Percentiles rank a stretch among this genome's conserved stretches.
Evolutionary conservation across 1,140 invertebrate genomes (phyloP).

Genomic region (Drosophila rhopaloa): DNA sequence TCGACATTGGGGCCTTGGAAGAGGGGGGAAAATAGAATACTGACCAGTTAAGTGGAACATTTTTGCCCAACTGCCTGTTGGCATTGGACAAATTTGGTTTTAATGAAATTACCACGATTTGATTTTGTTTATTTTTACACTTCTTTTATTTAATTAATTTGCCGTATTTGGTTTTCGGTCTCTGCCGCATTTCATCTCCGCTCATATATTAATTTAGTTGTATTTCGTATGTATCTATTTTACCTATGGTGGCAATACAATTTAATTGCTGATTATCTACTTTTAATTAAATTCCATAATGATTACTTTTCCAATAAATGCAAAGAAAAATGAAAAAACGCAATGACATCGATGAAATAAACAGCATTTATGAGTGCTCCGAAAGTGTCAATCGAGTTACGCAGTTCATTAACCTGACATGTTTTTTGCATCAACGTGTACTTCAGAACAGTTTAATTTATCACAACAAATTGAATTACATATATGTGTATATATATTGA

Average conservation of each 20-base stretch:
- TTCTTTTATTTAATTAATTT: slow-evolving; percentile 74
- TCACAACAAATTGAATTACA: slow-evolving; percentile 72
- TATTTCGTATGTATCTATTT: slow-evolving; percentile 47
- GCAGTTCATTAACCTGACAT: slow-evolving; percentile 28
- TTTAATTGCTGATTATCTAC: slow-evolving; percentile 76
- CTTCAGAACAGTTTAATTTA: slow-evolving; percentile 65
- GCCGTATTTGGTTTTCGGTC: slow-evolving; percentile 55
- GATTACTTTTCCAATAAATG: slow-evolving; percentile 44
- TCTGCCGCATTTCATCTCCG: slow-evolving; percentile 20
- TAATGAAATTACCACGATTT: slow-evolving; percentile 68
- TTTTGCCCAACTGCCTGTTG: background rate
- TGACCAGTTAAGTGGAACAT: slow-evolving; percentile 35
- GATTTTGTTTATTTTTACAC: slow-evolving; percentile 70
- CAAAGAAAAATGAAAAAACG: slow-evolving; percentile 1
- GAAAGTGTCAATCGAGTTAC: slow-evolving; percentile 51
- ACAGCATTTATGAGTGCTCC: slow-evolving; percentile 33
- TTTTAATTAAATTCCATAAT: slow-evolving; percentile 70
- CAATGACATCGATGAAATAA: slow-evolving; percentile 22
- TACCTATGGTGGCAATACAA: slow-evolving; percentile 73
- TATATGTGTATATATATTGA: slow-evolving; percentile 32
- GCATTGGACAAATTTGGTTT: slow-evolving; percentile 36
- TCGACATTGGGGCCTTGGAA: slow-evolving; percentile 4
- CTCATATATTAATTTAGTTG: slow-evolving; percentile 28
- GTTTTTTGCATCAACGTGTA: slow-evolving; percentile 34
- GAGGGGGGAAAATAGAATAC: background rate